Percentiles rank a stretch among this genome's conserved stretches.
These are phyloP conservation scores for Pipistrellus kuhlii DNA, from an alignment of 2,797 vertebrate genomes.

Conservation along the genomic window DNA sequence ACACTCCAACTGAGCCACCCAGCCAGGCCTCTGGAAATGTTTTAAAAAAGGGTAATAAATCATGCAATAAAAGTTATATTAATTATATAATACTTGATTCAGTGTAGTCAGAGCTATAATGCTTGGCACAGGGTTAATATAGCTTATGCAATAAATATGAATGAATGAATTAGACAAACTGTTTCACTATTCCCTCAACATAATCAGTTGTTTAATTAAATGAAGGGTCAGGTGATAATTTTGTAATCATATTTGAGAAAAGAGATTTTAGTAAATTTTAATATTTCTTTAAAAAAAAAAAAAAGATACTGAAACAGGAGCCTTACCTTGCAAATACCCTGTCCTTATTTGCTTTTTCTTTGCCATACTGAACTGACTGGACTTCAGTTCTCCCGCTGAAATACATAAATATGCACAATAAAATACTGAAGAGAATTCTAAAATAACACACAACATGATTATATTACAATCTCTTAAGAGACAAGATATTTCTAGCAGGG, in stretches of 20 bases:
- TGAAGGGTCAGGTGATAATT: neutral
- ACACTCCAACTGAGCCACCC: neutral
- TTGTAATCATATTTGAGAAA: neutral
- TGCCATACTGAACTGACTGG: conserved; percentile 99
- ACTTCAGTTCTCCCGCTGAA: conserved; percentile 97
- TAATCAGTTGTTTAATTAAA: conserved; percentile 16
- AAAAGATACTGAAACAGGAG: conserved; percentile 43
- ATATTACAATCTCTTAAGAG: conserved; percentile 37
- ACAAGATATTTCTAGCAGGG: conserved; percentile 40
- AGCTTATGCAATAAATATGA: neutral
- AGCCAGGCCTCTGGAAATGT: neutral
- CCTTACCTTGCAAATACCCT: conserved; percentile 97
- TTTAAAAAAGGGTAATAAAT: neutral
- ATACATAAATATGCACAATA: conserved; percentile 80
- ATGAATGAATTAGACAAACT: conserved; percentile 38
- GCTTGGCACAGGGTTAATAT: neutral
- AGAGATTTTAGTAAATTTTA: conserved; percentile 47
- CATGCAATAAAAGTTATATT: conserved; percentile 8
- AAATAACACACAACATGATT: conserved; percentile 39
- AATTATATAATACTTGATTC: conserved; percentile 17
- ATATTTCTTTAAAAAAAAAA: neutral
- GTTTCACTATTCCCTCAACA: conserved; percentile 35
- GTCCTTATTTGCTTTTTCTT: conserved; percentile 98
- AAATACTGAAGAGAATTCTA: conserved; percentile 51
- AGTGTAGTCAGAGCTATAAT: neutral